Evolutionary conservation across 1,140 invertebrate genomes (phyloP).

Genomic region (Holotrichia oblita): DNA sequence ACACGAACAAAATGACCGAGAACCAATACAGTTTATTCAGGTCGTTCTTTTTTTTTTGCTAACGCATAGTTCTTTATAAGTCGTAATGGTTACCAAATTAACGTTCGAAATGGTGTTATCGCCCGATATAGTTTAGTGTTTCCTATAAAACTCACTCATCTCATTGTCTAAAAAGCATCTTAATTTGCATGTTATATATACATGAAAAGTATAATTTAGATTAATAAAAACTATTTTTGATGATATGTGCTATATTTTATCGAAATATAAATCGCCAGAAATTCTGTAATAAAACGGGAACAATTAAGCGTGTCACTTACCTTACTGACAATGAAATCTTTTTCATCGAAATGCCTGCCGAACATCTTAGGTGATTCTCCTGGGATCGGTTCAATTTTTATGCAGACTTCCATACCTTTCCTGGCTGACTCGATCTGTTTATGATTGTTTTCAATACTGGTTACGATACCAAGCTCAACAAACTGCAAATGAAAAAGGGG

Average conservation of each 20-base stretch:
- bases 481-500: slow-evolving; percentile 76
- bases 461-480: slow-evolving; percentile 93
- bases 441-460: slow-evolving; percentile 92
- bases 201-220: no score
- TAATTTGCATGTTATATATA: no score
- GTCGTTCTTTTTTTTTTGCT: slow-evolving; percentile 7
- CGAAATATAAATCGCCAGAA: no score
- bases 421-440: slow-evolving; percentile 91
- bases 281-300: no score
- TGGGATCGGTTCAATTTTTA: slow-evolving; percentile 96
- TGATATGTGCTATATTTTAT: no score
- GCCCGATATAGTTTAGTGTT: slow-evolving; percentile 17
- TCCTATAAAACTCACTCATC: slow-evolving; percentile 28
- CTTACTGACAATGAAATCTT: slow-evolving; percentile 95
- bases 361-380: slow-evolving; percentile 98
- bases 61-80: neutral
- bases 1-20: neutral
- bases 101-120: neutral
- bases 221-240: no score
- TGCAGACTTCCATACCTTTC: slow-evolving; percentile 97
- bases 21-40: slow-evolving; percentile 3
- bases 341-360: slow-evolving; percentile 97
- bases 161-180: no score
- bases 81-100: slow-evolving; percentile 31
- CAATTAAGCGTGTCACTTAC: slow-evolving; percentile 65